These are phyloP conservation scores for Apostichopus californicus DNA, from an alignment of 35 echinoderm and acorn worm species.

Conservation along the genomic window DNA sequence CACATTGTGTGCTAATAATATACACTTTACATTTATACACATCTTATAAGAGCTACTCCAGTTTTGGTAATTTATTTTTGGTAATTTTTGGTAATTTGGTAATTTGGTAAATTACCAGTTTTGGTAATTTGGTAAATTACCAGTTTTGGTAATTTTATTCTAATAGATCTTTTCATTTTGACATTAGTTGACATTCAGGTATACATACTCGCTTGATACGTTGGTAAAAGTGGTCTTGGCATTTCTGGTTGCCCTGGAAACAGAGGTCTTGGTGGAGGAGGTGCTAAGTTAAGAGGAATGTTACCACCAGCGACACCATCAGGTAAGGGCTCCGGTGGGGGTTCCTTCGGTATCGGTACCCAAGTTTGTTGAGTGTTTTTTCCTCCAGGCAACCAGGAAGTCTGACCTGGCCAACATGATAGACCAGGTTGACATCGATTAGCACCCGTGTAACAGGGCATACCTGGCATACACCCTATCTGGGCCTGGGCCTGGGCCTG, in stretches of 20 bases:
- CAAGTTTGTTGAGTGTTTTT: background rate
- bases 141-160: too few species aligned
- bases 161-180: background rate
- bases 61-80: too few species aligned
- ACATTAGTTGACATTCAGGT: too few species aligned
- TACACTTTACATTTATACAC: background rate
- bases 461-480: background rate
- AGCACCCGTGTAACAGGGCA: background rate
- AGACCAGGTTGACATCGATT: background rate
- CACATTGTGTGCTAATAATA: too few species aligned
- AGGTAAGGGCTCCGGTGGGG: background rate
- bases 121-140: too few species aligned
- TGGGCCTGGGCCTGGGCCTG: constrained; percentile 12
- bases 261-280: background rate
- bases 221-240: constrained; percentile 10
- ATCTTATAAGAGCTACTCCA: too few species aligned
- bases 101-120: too few species aligned
- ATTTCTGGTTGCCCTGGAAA: constrained; percentile 11
- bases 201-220: background rate
- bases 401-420: constrained; percentile 13
- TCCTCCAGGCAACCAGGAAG: constrained; percentile 1
- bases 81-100: too few species aligned
- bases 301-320: constrained; percentile 40
- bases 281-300: constrained; percentile 4
- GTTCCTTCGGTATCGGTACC: background rate